Base-by-base conservation (phyloP, 2,888 invertebrate species). In the Leptopterna dolabrata region DNA sequence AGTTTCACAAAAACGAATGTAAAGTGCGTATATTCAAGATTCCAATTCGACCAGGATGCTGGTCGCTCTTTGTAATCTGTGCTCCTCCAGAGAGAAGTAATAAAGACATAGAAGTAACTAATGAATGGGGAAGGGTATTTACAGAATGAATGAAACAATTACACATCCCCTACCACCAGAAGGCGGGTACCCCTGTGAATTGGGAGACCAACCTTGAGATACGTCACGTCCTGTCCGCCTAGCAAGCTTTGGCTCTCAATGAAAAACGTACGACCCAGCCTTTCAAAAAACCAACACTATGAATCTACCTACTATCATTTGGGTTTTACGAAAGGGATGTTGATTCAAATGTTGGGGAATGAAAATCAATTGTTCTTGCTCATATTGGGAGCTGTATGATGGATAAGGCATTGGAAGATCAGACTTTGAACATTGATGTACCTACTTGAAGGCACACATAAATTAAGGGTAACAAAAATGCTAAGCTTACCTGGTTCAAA, bases 401-500 rank as follows among this genome's bases (percentile, higher is more conserved):
- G n/a, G n/a, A n/a, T n/a, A n/a, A n/a, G n/a, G n/a, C n/a, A n/a
- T n/a, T n/a, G n/a, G n/a, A n/a, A n/a, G n/a, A n/a, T n/a, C n/a
- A n/a, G n/a, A n/a, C n/a, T n/a, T n/a, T n/a, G n/a, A n/a, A n/a
- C n/a, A n/a, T n/a, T n/a, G n/a, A n/a, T n/a, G n/a, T n/a, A n/a
- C n/a, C n/a, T n/a, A n/a, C n/a, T n/a, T n/a, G n/a, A n/a, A n/a
- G n/a, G n/a, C n/a, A n/a, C n/a, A n/a, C n/a, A n/a, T n/a, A 55
- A 55, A 55, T 19, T 3, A 9, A 55, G n/a, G 11, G 19, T 13
- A 41, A 36, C 14, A 14, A 41, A 76, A 73, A 19, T 41, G n/a
- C n/a, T n/a, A 0, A n/a, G 41, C 30, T 70, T 76, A 87, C 87
- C 87, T 87, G 87, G 87, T 87, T 87, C 82, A 82, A 87, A 87